A percentile compares a stretch with the other conserved stretches of the same genome.
Conservation (phyloP, 1,140 invertebrate species). For the Mycetomoellerius zeteki region DNA sequence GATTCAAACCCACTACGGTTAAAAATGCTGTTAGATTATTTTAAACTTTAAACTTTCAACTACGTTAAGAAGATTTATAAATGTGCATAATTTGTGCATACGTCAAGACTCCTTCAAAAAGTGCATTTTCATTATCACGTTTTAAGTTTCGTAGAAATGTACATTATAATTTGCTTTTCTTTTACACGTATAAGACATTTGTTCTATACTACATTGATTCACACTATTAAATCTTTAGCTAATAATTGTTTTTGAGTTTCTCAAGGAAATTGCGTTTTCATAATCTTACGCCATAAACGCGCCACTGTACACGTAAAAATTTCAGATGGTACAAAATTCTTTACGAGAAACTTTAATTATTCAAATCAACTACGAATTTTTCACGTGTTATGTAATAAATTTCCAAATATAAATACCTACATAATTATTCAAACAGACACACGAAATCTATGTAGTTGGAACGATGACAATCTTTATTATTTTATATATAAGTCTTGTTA, state of each 20-base stretch:
- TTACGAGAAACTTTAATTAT: neutral
- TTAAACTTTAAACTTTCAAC: neutral
- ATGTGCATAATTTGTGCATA: neutral
- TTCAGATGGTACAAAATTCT: neutral
- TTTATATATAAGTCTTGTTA: neutral
- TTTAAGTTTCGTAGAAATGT: neutral
- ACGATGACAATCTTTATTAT: conserved; percentile 11
- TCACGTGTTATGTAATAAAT: conserved; percentile 4
- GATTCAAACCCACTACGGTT: too few relatives aligned
- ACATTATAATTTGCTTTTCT: neutral
- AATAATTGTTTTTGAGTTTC: neutral
- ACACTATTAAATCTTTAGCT: neutral
- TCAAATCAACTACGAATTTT: neutral
- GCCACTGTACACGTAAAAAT: neutral
- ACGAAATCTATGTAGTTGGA: neutral
- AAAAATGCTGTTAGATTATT: neutral
- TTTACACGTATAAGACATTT: neutral
- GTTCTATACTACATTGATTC: neutral
- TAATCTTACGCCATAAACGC: too few relatives aligned
- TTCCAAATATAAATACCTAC: neutral
- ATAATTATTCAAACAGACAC: neutral
- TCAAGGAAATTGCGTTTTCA: neutral
- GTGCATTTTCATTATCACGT: neutral
- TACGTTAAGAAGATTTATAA: neutral
- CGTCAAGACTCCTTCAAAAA: neutral